Conservation (phyloP, 2,888 invertebrate species). For the Gnatocerus cornutus region DNA sequence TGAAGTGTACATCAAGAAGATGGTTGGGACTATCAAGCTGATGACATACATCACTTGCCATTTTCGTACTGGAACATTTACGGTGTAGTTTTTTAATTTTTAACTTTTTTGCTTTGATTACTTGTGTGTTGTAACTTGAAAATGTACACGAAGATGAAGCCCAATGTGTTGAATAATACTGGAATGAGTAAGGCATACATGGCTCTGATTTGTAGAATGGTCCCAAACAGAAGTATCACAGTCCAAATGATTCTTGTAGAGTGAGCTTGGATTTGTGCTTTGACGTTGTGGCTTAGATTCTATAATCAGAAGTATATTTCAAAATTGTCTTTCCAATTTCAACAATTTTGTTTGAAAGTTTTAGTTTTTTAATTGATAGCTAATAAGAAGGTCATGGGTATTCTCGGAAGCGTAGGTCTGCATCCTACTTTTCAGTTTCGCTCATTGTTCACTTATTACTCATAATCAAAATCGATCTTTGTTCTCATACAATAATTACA, state of each 20-base stretch:
- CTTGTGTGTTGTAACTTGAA: slow-evolving; percentile 59
- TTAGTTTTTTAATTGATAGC: too few species aligned
- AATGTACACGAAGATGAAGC: slow-evolving; percentile 60
- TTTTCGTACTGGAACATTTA: slow-evolving; percentile 56
- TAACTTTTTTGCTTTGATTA: slow-evolving; percentile 46
- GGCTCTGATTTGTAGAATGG: slow-evolving; percentile 63
- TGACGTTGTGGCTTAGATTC: slow-evolving; percentile 60
- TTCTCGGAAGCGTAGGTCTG: too few species aligned
- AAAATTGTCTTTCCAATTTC: too few species aligned
- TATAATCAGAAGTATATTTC: slow-evolving; percentile 52
- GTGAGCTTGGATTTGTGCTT: slow-evolving; percentile 64
- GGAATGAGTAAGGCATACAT: slow-evolving; percentile 65
- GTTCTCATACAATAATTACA: too few species aligned
- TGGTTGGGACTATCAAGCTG: slow-evolving; percentile 60
- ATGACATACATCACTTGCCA: slow-evolving; percentile 65
- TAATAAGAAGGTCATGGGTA: too few species aligned
- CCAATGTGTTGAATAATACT: slow-evolving; percentile 65
- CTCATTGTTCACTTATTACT: too few species aligned
- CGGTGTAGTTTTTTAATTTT: slow-evolving; percentile 15
- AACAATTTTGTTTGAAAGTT: too few species aligned
- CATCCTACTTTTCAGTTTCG: too few species aligned
- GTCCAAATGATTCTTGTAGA: slow-evolving; percentile 66
- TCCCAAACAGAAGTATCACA: slow-evolving; percentile 61
- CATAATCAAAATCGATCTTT: too few species aligned
- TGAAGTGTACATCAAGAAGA: slow-evolving; percentile 61